A percentile compares a stretch with the other conserved stretches of the same genome.
Evolutionary conservation across 2,113 vertebrate species (phyloP).

Genomic region (Prunella fulvescens): DNA sequence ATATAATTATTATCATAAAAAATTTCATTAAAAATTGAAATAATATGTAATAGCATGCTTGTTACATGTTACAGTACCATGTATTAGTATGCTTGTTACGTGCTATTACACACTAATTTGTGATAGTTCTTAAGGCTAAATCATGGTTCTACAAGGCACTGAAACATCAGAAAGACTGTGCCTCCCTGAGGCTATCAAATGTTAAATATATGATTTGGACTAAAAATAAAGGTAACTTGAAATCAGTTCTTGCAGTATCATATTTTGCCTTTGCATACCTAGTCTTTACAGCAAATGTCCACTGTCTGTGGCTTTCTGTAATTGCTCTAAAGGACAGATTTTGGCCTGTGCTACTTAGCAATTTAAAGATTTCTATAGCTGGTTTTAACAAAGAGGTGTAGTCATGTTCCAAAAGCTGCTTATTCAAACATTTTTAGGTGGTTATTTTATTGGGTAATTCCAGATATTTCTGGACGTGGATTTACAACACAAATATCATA

Average conservation of each 20-base stretch:
- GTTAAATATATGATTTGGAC: neutral
- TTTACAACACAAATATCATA: slow-evolving; percentile 35
- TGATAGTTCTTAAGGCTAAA: neutral
- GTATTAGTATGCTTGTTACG: neutral
- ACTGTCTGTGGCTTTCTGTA: slow-evolving; percentile 1
- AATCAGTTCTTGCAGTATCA: neutral
- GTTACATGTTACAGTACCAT: neutral
- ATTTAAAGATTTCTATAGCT: slow-evolving; percentile 20
- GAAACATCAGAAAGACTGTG: neutral
- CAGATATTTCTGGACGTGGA: slow-evolving; percentile 35
- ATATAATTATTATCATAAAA: neutral
- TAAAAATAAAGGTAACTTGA: neutral
- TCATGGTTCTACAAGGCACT: neutral
- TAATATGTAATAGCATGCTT: neutral
- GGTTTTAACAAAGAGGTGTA: slow-evolving; percentile 11
- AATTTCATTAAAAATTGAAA: neutral
- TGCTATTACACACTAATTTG: neutral
- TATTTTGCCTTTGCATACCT: neutral
- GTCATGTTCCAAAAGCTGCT: slow-evolving; percentile 2
- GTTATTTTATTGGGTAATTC: slow-evolving; percentile 28
- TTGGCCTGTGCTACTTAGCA: neutral
- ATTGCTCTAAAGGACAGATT: neutral
- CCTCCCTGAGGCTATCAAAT: neutral
- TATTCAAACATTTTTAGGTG: slow-evolving; percentile 37
- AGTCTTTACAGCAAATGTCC: neutral